Base-by-base conservation (phyloP, 2,797 vertebrate species). In the Sarcoramphus papa region DNA sequence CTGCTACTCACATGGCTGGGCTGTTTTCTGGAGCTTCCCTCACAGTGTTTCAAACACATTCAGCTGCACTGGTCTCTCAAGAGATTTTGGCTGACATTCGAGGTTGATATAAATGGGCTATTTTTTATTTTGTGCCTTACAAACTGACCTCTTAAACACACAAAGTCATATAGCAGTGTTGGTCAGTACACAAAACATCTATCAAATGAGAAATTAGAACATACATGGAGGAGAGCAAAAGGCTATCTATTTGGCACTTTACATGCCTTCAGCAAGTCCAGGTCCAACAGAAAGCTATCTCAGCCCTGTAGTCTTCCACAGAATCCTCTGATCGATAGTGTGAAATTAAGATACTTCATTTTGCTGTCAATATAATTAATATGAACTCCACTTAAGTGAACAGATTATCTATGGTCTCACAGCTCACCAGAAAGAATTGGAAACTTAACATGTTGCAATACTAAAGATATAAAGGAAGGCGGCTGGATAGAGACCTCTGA, bases 291-390 rank as follows among this genome's bases (percentile, higher is more conserved):
- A 83, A 68, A 90, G 28, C 54, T 22, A 9, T 24, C 50, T 68
- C 88, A 90, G 85, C 53, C 50, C 77, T 73, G 41, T 10, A 74
- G 53, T 74, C 77, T 94, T 91, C 69, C 56, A 76, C 64, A 82
- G 40, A 93, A 85, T 33, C 76, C 62, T 63, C 69, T 90, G 92
- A 96, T 97, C 76, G 4, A 96, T 94, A 69, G 67, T 7, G 54
- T 7, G 17, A 95, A 97, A 96, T 89, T 72, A 93, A 68, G 83
- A 97, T 73, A 80, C 45, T 94, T 84, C 88, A 91, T 97, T 97
- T 92, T 93, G 67, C 73, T 96, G 93, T 88, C 95, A 95, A 83
- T 92, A 77, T 70, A 91, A 96, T 96, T 91, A 92, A 57, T 82
- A 92, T 68, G 48, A 96, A 69, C 60, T 77, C 68, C 60, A 43